phyloP scores from a whole-genome alignment of 2,888 invertebrate genomes.

The Pseudoips prasinana region DNA sequence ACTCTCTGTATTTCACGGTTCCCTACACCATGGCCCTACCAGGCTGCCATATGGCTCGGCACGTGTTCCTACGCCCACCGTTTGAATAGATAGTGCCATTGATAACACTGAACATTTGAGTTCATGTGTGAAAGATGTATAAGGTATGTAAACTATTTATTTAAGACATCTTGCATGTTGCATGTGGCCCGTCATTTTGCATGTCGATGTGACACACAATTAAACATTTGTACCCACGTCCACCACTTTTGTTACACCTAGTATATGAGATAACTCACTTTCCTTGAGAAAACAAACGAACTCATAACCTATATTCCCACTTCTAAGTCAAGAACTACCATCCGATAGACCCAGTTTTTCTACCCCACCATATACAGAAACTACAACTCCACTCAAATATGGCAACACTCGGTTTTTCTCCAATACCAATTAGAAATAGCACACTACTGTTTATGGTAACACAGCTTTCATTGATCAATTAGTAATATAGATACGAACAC shows the following conservation, averaged over 20 bases:
- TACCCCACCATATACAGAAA: slow-evolving; percentile 1
- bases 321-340: too few species aligned
- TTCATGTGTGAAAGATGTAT: too few species aligned
- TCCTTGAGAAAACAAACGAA: too few species aligned
- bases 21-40: slow-evolving; percentile 4
- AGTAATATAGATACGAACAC: slow-evolving; percentile 24
- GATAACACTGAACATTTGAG: slow-evolving; percentile 4
- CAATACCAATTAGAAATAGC: slow-evolving; percentile 26
- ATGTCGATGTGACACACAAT: too few species aligned
- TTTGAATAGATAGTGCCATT: slow-evolving; percentile 26
- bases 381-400: not conserved
- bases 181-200: too few species aligned
- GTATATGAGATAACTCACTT: too few species aligned
- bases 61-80: slow-evolving; percentile 24
- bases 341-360: too few species aligned
- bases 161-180: too few species aligned
- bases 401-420: not conserved
- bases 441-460: slow-evolving; percentile 1
- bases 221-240: too few species aligned
- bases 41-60: slow-evolving; percentile 21
- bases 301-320: too few species aligned
- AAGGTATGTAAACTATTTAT: too few species aligned
- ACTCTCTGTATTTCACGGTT: not conserved
- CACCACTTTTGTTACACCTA: not conserved
- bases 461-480: slow-evolving; percentile 35